Evolutionary conservation across 1,140 invertebrate genomes (phyloP), one percentile per base, ranked within the genome.

Genomic region (Drosophila eugracilis): DNA sequence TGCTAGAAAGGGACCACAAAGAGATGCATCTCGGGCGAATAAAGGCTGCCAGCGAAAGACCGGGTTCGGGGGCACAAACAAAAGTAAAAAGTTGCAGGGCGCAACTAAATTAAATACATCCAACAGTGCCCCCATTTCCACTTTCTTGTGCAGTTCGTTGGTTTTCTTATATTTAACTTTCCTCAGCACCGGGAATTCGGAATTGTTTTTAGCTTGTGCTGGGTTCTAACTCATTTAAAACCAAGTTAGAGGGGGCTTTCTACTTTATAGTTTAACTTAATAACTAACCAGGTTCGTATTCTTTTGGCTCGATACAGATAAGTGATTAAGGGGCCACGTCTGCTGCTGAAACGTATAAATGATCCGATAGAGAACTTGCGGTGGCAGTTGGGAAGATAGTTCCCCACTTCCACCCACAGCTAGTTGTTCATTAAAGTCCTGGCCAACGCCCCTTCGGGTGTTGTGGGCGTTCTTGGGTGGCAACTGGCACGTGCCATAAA

Each of bases 401-500:
- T 7, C n/a, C 26, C 9, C 12, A 5, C 17, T n/a, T n/a, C 9
- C 21, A 6, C 26, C 24, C 44, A 9, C 6, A 15, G 21, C 41
- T 60, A 57, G 52, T 59, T 58, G 73, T 55, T 75, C 76, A 79
- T 75, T 70, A 71, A 39, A 60, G 69, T 57, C 48, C 19, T 28
- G 57, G 65, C 57, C 42, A 60, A 75, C 77, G 77, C 77, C 76
- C 63, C 60, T 63, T 52, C 41, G 76, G 30, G 39, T 39, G 28
- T 5, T 36, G 37, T 44, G 76, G 30, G 39, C 55, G 28, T 5
- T 36, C 37, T 36, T 4, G 55, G 55, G 28, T 45, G 55, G 55
- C 39, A 26, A 21, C 48, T 37, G 77, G 71, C 77, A 80, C 77
- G 77, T 80, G 77, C 77, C 77, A 80, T 80, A 80, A 80, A 80